phyloP scores from a whole-genome alignment of 1,140 invertebrate genomes.

The Schlechtendalia chinensis region DNA sequence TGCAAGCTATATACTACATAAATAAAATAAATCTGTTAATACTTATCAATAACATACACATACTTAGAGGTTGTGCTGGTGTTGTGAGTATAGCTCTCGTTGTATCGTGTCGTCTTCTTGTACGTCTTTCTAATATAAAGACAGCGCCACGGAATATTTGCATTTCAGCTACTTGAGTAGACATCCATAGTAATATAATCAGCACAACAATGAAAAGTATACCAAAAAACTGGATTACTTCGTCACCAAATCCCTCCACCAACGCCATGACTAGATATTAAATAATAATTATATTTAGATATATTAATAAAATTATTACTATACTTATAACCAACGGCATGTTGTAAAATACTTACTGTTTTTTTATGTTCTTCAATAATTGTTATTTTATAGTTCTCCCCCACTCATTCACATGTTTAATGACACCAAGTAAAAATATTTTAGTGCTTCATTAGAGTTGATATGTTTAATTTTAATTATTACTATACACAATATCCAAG shows the following conservation, averaged over 20 bases:
- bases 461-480: background rate
- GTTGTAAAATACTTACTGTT: background rate
- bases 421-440: background rate
- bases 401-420: conserved; percentile 21
- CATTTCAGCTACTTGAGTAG: conserved; percentile 47
- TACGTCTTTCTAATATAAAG: conserved; percentile 49
- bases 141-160: conserved; percentile 49
- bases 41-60: background rate
- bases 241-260: conserved; percentile 79
- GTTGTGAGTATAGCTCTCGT: background rate
- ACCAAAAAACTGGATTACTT: conserved; percentile 72
- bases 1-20: no score
- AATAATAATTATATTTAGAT: background rate
- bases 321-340: background rate
- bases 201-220: conserved; percentile 61
- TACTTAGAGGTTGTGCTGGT: background rate
- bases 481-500: conserved; percentile 19
- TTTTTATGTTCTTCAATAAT: background rate
- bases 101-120: conserved; percentile 32
- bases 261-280: conserved; percentile 60
- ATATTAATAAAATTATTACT: background rate
- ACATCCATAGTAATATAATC: conserved; percentile 49
- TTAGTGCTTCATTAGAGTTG: background rate
- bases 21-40: no score
- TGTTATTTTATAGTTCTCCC: background rate